A percentile compares a stretch with the other conserved stretches of the same genome.
These are phyloP conservation scores for Euwallacea fornicatus DNA, from an alignment of 1,140 invertebrate species.

Conservation along the genomic window DNA sequence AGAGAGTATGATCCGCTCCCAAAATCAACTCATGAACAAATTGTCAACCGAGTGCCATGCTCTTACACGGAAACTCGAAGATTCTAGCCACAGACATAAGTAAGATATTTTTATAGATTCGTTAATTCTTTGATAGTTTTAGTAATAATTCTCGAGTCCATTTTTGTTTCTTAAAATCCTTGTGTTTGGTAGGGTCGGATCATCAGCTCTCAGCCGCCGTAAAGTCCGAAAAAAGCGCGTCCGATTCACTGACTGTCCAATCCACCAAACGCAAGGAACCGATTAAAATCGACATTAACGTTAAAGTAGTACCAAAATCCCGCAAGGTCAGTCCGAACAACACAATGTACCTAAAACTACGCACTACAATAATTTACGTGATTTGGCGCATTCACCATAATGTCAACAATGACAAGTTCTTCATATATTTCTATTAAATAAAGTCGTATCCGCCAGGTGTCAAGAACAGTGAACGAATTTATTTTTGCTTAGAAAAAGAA, in stretches of 20 bases:
- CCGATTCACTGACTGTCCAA: constrained; percentile 61
- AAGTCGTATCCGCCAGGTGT: not conserved
- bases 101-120: constrained; percentile 56
- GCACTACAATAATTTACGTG: no score
- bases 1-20: constrained; percentile 81
- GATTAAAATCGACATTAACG: constrained; percentile 78
- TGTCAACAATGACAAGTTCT: no score
- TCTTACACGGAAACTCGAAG: constrained; percentile 82
- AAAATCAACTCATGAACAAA: constrained; percentile 86
- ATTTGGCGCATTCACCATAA: no score
- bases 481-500: no score
- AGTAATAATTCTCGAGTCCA: no score
- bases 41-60: constrained; percentile 81
- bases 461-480: not conserved
- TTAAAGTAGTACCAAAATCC: constrained; percentile 71
- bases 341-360: no score
- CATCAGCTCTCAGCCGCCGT: constrained; percentile 38
- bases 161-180: constrained; percentile 37
- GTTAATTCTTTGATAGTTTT: no score
- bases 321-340: constrained; percentile 50
- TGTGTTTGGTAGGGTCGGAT: constrained; percentile 54
- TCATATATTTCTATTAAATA: no score
- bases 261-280: constrained; percentile 73
- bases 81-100: constrained; percentile 80
- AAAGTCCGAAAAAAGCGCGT: constrained; percentile 49